These are phyloP conservation scores for Acanthococcus lagerstroemiae DNA, from an alignment of 2,888 invertebrate genomes.

Conservation along the genomic window DNA sequence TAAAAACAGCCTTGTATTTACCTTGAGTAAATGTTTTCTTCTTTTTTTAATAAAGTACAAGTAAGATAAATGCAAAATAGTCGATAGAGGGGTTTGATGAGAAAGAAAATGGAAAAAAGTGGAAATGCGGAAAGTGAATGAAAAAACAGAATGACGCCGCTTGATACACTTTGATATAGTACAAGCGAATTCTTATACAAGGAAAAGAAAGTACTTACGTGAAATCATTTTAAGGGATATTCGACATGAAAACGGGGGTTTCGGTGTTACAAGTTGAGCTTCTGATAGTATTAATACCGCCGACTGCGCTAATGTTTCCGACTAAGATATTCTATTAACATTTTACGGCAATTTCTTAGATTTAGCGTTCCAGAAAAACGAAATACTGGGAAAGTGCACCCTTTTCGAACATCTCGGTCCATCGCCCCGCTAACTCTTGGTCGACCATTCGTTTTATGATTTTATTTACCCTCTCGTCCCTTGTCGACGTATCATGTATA, in stretches of 20 bases:
- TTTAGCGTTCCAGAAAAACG: constrained; percentile 32
- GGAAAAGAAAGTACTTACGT: constrained; percentile 7
- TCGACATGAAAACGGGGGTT: background rate
- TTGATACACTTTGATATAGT: background rate
- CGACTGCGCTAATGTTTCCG: constrained; percentile 22
- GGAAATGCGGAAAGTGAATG: no score
- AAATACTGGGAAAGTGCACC: constrained; percentile 3
- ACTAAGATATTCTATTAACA: constrained; percentile 29
- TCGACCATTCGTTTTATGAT: background rate
- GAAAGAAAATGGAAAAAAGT: no score
- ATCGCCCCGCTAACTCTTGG: background rate
- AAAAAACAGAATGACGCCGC: no score
- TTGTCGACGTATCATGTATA: background rate
- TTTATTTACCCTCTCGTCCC: background rate
- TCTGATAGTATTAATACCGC: constrained; percentile 13
- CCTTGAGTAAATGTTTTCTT: no score
- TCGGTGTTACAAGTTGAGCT: constrained; percentile 3
- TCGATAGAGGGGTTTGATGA: no score
- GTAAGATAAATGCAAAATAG: no score
- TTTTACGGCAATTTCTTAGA: constrained; percentile 27
- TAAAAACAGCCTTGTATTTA: no score
- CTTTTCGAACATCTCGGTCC: background rate
- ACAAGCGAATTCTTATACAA: background rate
- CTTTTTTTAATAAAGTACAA: no score
- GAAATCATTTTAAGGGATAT: constrained; percentile 3